Evolutionary conservation across 1,140 invertebrate species (phyloP).

Genomic region (Branchinecta lindahli): DNA sequence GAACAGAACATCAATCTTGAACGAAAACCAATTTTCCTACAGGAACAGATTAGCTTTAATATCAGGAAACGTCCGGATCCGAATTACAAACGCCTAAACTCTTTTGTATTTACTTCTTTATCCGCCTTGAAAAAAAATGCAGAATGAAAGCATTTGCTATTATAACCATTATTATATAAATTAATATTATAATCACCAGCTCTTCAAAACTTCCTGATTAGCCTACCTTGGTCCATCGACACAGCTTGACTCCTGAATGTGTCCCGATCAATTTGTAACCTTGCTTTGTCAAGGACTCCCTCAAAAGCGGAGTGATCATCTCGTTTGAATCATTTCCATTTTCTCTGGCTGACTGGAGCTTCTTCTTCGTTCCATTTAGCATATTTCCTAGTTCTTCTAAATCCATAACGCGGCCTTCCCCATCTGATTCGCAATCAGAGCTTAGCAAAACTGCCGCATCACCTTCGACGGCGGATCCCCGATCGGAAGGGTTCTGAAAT

Average conservation of each 20-base stretch:
- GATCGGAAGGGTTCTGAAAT: constrained; percentile 15
- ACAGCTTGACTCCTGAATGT: constrained; percentile 48
- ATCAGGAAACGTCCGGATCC: too few relatives aligned
- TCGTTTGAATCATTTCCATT: constrained; percentile 30
- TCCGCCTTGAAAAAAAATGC: too few relatives aligned
- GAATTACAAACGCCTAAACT: too few relatives aligned
- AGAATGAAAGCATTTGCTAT: too few relatives aligned
- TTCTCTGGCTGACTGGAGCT: constrained; percentile 20
- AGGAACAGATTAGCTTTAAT: too few relatives aligned
- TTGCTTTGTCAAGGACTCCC: constrained; percentile 43
- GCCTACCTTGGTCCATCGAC: constrained; percentile 44
- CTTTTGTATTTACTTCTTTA: too few relatives aligned
- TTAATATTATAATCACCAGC: too few relatives aligned
- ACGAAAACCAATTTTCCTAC: too few relatives aligned
- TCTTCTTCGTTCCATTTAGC: constrained; percentile 21
- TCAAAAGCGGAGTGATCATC: constrained; percentile 43
- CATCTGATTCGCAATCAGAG: constrained; percentile 19
- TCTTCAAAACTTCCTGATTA: too few relatives aligned
- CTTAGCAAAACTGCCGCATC: constrained; percentile 12
- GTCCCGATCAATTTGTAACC: constrained; percentile 44
- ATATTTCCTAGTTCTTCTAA: constrained; percentile 39
- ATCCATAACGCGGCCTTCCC: constrained; percentile 34
- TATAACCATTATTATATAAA: too few relatives aligned
- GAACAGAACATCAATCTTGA: too few relatives aligned
- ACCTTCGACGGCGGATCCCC: constrained; percentile 9